Conservation (phyloP, 2,797 vertebrate genomes). For the Sebastes hubbsi region DNA sequence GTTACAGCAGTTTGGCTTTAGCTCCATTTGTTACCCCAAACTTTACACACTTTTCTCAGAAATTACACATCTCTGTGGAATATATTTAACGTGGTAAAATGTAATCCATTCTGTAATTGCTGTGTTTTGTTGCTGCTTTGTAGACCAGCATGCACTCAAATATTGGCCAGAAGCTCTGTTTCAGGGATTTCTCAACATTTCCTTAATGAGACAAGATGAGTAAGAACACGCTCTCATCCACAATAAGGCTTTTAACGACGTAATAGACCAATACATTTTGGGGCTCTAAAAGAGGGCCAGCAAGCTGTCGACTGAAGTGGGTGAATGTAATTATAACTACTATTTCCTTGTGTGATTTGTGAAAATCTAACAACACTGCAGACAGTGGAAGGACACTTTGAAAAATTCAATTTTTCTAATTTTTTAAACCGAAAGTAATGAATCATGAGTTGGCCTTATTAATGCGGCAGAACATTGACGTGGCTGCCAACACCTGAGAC, state of each 20-base stretch:
- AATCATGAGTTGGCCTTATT: not conserved
- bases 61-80: not conserved
- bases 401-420: not conserved
- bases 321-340: conserved; percentile 11
- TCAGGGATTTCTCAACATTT: not conserved
- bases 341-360: not conserved
- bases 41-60: not conserved
- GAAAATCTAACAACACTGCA: not conserved
- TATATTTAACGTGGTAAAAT: not conserved
- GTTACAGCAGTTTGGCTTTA: not conserved
- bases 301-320: not conserved
- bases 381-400: not conserved
- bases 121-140: not conserved
- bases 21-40: not conserved
- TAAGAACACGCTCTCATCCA: not conserved
- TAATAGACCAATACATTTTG: not conserved
- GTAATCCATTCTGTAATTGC: not conserved
- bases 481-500: not conserved
- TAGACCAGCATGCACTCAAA: not conserved
- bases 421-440: not conserved
- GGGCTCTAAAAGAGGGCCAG: not conserved
- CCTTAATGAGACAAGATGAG: conserved; percentile 10
- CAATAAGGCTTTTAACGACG: conserved; percentile 1
- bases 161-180: not conserved
- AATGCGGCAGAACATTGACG: not conserved